Conservation (phyloP, 2,888 invertebrate genomes). For the Tineola bisselliella region DNA sequence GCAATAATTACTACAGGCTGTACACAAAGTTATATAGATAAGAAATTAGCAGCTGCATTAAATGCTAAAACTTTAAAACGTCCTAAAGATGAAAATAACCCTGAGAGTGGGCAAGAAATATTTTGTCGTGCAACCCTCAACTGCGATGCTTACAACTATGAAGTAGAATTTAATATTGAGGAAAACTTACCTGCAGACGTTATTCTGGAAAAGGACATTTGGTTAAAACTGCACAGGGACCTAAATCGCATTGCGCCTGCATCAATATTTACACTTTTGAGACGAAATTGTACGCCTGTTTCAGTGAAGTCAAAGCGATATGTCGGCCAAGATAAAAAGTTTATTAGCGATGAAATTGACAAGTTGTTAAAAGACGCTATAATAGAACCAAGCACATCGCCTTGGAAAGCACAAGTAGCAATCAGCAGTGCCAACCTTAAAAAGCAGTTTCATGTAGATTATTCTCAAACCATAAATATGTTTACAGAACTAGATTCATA, state of each 20-base stretch:
- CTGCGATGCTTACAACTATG: not conserved
- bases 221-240: not conserved
- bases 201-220: not conserved
- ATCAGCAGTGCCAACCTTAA: not conserved
- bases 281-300: not conserved
- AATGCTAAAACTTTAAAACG: not conserved
- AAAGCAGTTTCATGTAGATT: not conserved
- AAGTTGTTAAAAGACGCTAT: not conserved
- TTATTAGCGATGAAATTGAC: not conserved
- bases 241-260: not conserved
- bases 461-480: not conserved
- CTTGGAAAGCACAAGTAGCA: constrained; percentile 3
- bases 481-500: constrained; percentile 10
- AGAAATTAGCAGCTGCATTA: not conserved
- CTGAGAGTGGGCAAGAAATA: too few species aligned
- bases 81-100: not conserved
- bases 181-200: not conserved
- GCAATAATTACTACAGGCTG: not conserved
- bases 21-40: not conserved
- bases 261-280: not conserved
- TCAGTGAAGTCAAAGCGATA: not conserved
- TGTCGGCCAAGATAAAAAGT: not conserved
- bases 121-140: not conserved
- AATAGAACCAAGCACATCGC: constrained; percentile 8
- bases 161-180: not conserved